phyloP scores from a whole-genome alignment of 2,888 invertebrate genomes.

The Chalcis sispes region DNA sequence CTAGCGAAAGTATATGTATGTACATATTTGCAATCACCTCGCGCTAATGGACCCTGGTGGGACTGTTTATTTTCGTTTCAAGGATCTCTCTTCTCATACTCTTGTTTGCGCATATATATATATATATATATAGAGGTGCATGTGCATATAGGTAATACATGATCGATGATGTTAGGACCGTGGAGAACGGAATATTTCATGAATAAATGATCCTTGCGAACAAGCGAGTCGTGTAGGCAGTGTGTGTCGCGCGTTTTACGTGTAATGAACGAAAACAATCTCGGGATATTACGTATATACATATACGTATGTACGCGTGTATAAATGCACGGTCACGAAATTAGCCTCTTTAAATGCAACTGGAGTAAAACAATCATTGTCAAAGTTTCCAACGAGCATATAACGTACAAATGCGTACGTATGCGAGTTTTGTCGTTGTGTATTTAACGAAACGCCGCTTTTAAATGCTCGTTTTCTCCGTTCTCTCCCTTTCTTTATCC shows the following conservation, averaged over 20 bases:
- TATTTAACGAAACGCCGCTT: neutral
- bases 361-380: neutral
- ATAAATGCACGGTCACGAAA: neutral
- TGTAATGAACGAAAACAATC: slow-evolving; percentile 22
- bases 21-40: slow-evolving; percentile 22
- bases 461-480: neutral
- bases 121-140: no score
- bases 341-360: neutral
- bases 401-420: no score
- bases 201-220: slow-evolving; percentile 31
- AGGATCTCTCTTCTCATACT: slow-evolving; percentile 20
- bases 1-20: neutral
- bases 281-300: neutral
- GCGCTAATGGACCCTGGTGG: slow-evolving; percentile 24
- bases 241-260: no score
- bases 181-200: neutral
- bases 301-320: no score
- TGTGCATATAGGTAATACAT: neutral
- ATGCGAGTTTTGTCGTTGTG: neutral
- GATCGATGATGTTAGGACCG: slow-evolving; percentile 49
- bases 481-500: neutral
- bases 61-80: slow-evolving; percentile 43
- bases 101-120: no score
- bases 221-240: neutral
- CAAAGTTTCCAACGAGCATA: no score